Evolutionary conservation across 2,888 invertebrate genomes (phyloP), one percentile per base, ranked within the genome.

Genomic region (Timema podura): DNA sequence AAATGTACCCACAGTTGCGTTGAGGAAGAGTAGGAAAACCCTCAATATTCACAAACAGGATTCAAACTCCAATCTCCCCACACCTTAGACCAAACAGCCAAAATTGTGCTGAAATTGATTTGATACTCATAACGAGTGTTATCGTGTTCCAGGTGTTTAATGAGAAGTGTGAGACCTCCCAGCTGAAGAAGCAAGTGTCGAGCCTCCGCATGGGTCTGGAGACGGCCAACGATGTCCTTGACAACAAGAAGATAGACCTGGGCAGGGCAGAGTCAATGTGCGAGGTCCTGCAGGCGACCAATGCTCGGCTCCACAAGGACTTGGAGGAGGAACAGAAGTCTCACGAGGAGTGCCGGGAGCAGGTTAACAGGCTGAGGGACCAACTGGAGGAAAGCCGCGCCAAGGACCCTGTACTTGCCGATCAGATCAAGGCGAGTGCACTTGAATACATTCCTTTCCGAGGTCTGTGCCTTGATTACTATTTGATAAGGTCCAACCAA

Each of bases 191-290:
- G 67, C 74, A 75, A 68, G 10, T 74, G 6, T 61, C 72, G 6
- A 75, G 75, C 44, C 48, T 74, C 51, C 73, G 70, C 49, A 69
- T 74, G 67, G 74, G 73, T 51, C 46, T 75, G 65, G 74, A 75
- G 49, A 74, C 73, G 48, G 75, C 74, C 13, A 75, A 74, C 64
- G 70, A 74, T 15, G 64, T 71, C 51, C 16, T 74, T 13, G 75
- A 75, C 64, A 70, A 67, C n/a, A 73, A 72, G 68, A 74, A 74
- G 64, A 64, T 72, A 65, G 75, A 75, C 15, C 68, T 74, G 30
- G 70, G 71, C 6, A 70, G 72, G 15, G 68, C 71, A n/a, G 72
- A 73, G 64, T 69, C 73, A n/a, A 54, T 71, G 65, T 67, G 68
- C 30, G 73, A 73, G 30, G 70, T 72, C 49, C 66, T 74, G 51